Evolutionary conservation across 2,797 vertebrate genomes (phyloP).

Genomic region (Sebastes alutus): DNA sequence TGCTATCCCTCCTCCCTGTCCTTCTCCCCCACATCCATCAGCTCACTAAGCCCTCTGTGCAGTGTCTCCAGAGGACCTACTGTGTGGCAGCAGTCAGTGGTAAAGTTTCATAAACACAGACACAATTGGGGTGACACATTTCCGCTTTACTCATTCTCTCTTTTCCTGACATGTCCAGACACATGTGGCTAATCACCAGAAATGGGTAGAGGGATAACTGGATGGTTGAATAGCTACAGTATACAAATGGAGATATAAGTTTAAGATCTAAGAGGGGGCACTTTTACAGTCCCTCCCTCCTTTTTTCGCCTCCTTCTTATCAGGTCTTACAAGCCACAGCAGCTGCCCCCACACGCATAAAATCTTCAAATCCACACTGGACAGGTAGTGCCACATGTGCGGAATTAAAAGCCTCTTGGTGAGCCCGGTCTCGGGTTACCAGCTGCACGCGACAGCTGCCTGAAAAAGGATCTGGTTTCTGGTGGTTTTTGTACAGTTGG

Average conservation of each 20-base stretch:
- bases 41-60: slow-evolving; percentile 37
- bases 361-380: slow-evolving; percentile 79
- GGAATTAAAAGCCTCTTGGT: slow-evolving; percentile 75
- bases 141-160: slow-evolving; percentile 47
- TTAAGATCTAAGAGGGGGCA: slow-evolving; percentile 28
- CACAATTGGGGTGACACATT: slow-evolving; percentile 61
- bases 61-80: slow-evolving; percentile 55
- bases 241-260: slow-evolving; percentile 30
- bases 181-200: slow-evolving; percentile 72
- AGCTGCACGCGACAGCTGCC: slow-evolving; percentile 87
- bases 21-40: slow-evolving; percentile 5
- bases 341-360: slow-evolving; percentile 79
- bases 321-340: slow-evolving; percentile 60
- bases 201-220: slow-evolving; percentile 23
- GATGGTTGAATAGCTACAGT: slow-evolving; percentile 15
- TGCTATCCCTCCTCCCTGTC: background rate
- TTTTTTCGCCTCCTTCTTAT: slow-evolving; percentile 10
- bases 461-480: slow-evolving; percentile 78
- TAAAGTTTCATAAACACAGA: slow-evolving; percentile 76
- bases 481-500: slow-evolving; percentile 78
- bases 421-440: slow-evolving; percentile 73
- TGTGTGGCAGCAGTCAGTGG: slow-evolving; percentile 60
- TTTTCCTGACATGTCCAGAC: slow-evolving; percentile 62
- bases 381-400: slow-evolving; percentile 86
- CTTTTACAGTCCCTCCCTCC: slow-evolving; percentile 37